Evolutionary conservation across 2,113 vertebrate species (phyloP).

Genomic region (Archilochus colubris): DNA sequence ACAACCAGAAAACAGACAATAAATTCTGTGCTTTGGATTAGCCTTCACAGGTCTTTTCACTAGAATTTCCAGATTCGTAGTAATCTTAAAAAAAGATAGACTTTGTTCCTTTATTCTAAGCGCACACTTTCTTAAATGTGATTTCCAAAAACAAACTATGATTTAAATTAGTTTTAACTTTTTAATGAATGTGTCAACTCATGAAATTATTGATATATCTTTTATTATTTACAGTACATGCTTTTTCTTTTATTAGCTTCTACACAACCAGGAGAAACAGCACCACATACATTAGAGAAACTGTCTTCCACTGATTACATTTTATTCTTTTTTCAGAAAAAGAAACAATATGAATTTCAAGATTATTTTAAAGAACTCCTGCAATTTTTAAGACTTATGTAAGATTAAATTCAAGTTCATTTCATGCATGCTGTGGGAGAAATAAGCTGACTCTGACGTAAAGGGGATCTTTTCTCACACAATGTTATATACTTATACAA

Average conservation of each 20-base stretch:
- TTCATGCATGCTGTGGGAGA: not conserved
- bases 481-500: not conserved
- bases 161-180: not conserved
- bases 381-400: not conserved
- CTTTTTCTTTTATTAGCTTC: not conserved
- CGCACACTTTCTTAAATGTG: not conserved
- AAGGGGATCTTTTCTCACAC: not conserved
- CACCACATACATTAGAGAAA: not conserved
- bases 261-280: not conserved
- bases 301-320: not conserved
- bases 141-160: not conserved
- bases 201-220: not conserved
- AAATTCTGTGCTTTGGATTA: not conserved
- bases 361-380: not conserved
- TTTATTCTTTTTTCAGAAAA: not conserved
- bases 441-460: not conserved
- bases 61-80: not conserved
- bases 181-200: not conserved
- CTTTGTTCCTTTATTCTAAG: not conserved
- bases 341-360: not conserved
- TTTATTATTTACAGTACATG: not conserved
- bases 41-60: not conserved
- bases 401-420: not conserved
- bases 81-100: not conserved
- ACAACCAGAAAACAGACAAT: not conserved